These are phyloP conservation scores for Phyto melanocephala DNA, from an alignment of 2,888 invertebrate genomes.

Conservation along the genomic window DNA sequence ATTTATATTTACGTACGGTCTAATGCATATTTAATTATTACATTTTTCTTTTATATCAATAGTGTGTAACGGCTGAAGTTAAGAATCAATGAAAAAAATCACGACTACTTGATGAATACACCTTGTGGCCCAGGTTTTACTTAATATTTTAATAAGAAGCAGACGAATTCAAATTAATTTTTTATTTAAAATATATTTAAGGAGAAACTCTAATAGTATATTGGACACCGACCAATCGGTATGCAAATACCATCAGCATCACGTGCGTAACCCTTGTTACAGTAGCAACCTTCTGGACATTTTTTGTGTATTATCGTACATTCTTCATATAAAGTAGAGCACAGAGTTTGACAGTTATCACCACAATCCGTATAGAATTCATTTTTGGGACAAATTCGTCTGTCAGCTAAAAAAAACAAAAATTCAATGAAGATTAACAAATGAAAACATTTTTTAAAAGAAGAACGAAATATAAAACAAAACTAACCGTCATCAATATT, in stretches of 20 bases:
- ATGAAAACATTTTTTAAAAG: neutral
- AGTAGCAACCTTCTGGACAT: conserved; percentile 76
- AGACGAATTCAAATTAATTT: too few species aligned
- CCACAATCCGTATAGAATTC: conserved; percentile 72
- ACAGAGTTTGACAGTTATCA: conserved; percentile 72
- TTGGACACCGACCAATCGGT: conserved; percentile 48
- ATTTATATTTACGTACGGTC: too few species aligned
- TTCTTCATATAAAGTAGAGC: conserved; percentile 71
- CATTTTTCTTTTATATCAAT: too few species aligned
- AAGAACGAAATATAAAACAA: neutral
- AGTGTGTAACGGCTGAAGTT: too few species aligned
- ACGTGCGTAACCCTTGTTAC: conserved; percentile 73
- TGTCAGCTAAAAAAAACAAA: neutral
- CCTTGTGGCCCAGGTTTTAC: too few species aligned
- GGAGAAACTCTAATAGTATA: too few species aligned
- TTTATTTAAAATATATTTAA: too few species aligned
- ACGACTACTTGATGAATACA: too few species aligned
- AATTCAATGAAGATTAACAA: neutral
- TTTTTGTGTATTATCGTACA: conserved; percentile 70
- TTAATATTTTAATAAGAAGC: too few species aligned
- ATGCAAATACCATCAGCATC: conserved; percentile 70
- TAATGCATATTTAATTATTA: too few species aligned
- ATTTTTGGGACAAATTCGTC: conserved; percentile 66
- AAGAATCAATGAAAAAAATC: too few species aligned
- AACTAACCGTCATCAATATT: conserved; percentile 28